phyloP scores from a whole-genome alignment of 2,888 invertebrate genomes.

The Acrobasis repandana region DNA sequence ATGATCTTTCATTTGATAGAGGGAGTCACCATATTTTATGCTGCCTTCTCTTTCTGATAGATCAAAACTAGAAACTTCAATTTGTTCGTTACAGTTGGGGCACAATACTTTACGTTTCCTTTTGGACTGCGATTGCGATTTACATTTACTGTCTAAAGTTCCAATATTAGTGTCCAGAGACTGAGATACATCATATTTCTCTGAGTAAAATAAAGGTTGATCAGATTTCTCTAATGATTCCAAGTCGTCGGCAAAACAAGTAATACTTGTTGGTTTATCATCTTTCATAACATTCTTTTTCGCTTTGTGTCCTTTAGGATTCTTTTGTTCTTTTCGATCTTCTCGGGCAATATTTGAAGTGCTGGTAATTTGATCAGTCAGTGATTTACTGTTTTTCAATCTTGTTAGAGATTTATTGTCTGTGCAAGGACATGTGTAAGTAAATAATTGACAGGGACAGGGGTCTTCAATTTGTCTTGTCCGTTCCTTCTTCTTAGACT shows the following conservation, averaged over 20 bases:
- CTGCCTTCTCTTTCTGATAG: conserved; percentile 56
- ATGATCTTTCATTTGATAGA: conserved; percentile 42
- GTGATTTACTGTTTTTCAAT: conserved; percentile 47
- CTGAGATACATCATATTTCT: conserved; percentile 33
- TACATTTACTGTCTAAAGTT: conserved; percentile 34
- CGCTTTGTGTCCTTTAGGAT: conserved; percentile 36
- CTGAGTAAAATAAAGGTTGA: conserved; percentile 22
- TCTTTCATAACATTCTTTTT: conserved; percentile 39
- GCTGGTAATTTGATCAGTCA: conserved; percentile 50
- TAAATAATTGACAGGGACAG: conserved; percentile 69
- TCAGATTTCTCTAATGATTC: conserved; percentile 39
- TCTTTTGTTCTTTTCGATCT: conserved; percentile 31
- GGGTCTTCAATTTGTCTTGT: conserved; percentile 55
- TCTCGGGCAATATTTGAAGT: conserved; percentile 38
- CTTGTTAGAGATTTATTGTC: conserved; percentile 52
- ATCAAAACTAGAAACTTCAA: conserved; percentile 48
- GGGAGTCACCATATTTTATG: conserved; percentile 40
- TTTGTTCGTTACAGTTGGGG: conserved; percentile 64
- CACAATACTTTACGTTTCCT: conserved; percentile 56
- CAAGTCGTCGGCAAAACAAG: conserved; percentile 37
- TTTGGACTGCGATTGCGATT: conserved; percentile 35
- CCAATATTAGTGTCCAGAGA: conserved; percentile 29
- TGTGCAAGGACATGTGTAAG: conserved; percentile 63
- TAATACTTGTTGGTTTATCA: conserved; percentile 47
- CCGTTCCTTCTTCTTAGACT: conserved; percentile 49